A percentile compares a stretch with the other conserved stretches of the same genome.
phyloP scores from a whole-genome alignment of 1,140 invertebrate species.

The Nasonia longicornis region DNA sequence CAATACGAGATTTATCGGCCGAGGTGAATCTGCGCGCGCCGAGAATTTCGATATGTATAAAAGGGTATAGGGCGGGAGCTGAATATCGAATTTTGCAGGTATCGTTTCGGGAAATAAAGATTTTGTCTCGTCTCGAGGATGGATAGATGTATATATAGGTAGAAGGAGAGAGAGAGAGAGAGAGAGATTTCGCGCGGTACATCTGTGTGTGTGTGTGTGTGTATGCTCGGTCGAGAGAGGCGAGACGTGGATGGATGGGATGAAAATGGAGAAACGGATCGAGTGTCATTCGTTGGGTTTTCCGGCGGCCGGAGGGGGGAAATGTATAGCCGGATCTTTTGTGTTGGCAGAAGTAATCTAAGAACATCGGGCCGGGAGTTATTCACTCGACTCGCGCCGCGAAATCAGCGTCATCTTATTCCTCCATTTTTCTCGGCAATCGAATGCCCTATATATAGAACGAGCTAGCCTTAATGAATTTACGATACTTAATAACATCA shows the following conservation, averaged over 20 bases:
- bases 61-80: neutral
- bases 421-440: neutral
- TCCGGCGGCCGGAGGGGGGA: no score
- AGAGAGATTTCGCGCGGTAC: conserved; percentile 46
- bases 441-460: neutral
- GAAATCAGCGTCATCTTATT: neutral
- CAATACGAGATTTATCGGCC: neutral
- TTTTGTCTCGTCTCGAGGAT: conserved; percentile 19
- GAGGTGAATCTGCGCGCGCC: no score
- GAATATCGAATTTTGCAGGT: conserved; percentile 6
- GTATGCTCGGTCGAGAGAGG: neutral
- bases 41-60: neutral
- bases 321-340: conserved; percentile 21
- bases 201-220: neutral
- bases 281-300: conserved; percentile 32
- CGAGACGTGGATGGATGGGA: conserved; percentile 45
- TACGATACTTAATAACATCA: no score
- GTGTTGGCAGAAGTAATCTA: conserved; percentile 12
- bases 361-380: neutral
- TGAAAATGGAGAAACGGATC: conserved; percentile 47
- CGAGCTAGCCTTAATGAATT: no score
- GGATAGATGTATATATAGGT: conserved; percentile 55
- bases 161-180: conserved; percentile 55
- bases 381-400: neutral
- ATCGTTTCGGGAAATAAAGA: conserved; percentile 25